Conservation (phyloP, 2,113 vertebrate genomes). For the Corvus moneduloides region DNA sequence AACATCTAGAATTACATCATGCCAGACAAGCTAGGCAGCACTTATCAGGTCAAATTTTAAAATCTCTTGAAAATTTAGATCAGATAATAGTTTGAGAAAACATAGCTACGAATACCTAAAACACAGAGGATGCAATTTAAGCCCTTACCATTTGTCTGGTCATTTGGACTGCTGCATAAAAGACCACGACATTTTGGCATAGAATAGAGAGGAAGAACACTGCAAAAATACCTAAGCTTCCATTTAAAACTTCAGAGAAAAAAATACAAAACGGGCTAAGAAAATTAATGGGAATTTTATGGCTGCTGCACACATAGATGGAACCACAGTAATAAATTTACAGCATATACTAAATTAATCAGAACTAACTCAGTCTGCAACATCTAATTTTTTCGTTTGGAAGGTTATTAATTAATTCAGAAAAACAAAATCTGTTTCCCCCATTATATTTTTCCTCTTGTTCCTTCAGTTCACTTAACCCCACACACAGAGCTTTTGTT, state of each 20-base stretch:
- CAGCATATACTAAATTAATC: constrained; percentile 56
- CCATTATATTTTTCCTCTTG: neutral
- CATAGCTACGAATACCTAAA: neutral
- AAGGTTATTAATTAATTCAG: constrained; percentile 19
- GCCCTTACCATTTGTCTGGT: neutral
- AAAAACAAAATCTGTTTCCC: neutral
- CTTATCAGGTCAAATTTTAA: neutral
- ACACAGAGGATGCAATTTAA: neutral
- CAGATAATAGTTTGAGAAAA: neutral
- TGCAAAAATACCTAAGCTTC: constrained; percentile 45
- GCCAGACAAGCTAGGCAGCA: neutral
- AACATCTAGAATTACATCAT: neutral
- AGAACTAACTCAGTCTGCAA: constrained; percentile 34
- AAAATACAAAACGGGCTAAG: constrained; percentile 67
- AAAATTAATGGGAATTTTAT: constrained; percentile 70
- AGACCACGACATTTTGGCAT: neutral
- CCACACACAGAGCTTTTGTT: neutral
- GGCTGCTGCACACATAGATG: constrained; percentile 45
- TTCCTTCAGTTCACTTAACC: neutral
- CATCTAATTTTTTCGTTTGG: neutral
- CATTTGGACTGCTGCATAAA: neutral
- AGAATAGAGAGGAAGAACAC: neutral
- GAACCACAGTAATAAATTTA: constrained; percentile 39
- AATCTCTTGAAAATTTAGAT: neutral
- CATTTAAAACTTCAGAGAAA: constrained; percentile 52